Conservation (phyloP, 2,797 vertebrate genomes). For the Enteromius thamalakanensis region DNA sequence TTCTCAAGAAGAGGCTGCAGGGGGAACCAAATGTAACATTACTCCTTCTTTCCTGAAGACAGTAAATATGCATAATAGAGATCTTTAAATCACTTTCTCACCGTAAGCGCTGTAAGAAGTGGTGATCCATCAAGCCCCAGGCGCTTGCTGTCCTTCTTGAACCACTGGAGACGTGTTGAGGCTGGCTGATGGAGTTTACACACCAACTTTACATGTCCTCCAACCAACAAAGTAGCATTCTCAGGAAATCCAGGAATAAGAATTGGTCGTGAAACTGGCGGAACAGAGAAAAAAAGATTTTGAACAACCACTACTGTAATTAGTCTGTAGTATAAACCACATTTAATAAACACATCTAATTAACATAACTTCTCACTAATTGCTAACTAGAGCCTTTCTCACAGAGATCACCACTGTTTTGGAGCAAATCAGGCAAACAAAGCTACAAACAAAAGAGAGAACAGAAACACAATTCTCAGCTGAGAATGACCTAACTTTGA, state of each 20-base stretch:
- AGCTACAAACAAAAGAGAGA: conserved; percentile 49
- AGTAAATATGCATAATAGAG: conserved; percentile 27
- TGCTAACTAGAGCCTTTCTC: conserved; percentile 32
- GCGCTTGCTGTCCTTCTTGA: conserved; percentile 66
- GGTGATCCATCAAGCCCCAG: conserved; percentile 56
- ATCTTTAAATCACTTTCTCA: conserved; percentile 64
- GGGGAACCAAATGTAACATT: conserved; percentile 46
- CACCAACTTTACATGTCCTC: conserved; percentile 69
- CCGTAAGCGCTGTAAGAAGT: conserved; percentile 70
- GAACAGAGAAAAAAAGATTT: neutral
- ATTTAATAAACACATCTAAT: conserved; percentile 35
- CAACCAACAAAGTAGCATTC: conserved; percentile 72
- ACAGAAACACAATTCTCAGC: conserved; percentile 34
- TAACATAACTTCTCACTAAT: conserved; percentile 41
- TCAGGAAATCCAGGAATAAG: conserved; percentile 77
- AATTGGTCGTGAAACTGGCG: conserved; percentile 67
- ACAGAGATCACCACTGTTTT: conserved; percentile 39
- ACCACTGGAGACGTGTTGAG: conserved; percentile 79
- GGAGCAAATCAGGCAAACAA: conserved; percentile 46
- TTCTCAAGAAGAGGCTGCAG: conserved; percentile 72
- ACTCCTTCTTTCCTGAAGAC: conserved; percentile 17
- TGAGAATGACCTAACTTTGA: conserved; percentile 56
- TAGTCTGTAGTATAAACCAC: conserved; percentile 18
- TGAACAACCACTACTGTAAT: conserved; percentile 1
- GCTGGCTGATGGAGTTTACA: conserved; percentile 77